Percentiles rank a stretch among this genome's conserved stretches.
Conservation (phyloP, 1,140 invertebrate genomes). For the Coenobita brevimanus region DNA sequence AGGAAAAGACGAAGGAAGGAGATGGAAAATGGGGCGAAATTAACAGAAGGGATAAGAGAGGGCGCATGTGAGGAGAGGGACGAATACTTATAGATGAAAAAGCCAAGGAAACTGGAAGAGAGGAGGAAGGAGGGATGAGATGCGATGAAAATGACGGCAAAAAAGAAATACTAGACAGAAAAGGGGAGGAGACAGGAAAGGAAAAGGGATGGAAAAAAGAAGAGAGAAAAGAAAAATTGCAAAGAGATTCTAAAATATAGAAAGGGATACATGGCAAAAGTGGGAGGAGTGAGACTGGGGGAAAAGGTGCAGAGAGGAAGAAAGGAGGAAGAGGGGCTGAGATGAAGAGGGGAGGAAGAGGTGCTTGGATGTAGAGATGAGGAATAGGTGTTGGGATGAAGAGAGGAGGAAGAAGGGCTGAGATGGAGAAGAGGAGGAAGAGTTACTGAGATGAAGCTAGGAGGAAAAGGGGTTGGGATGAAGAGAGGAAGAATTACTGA, state of each 20-base stretch:
- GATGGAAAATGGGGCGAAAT: background rate
- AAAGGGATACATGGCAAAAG: background rate
- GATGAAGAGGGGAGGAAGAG: too few relatives aligned
- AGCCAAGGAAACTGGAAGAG: slow-evolving; percentile 32
- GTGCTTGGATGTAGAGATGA: too few relatives aligned
- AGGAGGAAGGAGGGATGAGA: slow-evolving; percentile 21
- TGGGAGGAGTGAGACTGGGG: background rate
- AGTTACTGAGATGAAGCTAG: too few relatives aligned
- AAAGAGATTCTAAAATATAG: background rate
- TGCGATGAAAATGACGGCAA: background rate
- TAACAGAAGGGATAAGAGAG: background rate
- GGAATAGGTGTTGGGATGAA: background rate
- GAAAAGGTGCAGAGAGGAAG: background rate
- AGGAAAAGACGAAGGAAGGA: background rate
- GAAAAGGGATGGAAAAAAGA: background rate
- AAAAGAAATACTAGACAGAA: background rate
- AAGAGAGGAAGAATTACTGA: slow-evolving; percentile 2
- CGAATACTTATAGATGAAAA: too few relatives aligned
- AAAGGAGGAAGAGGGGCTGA: background rate
- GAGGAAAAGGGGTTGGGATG: background rate
- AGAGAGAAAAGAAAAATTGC: background rate
- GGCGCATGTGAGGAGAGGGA: too few relatives aligned
- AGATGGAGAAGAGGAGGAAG: background rate
- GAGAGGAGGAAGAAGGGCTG: background rate
- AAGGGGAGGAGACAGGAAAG: background rate